Base-by-base conservation (phyloP, 2,113 vertebrate species). In the Onychostruthus taczanowskii region DNA sequence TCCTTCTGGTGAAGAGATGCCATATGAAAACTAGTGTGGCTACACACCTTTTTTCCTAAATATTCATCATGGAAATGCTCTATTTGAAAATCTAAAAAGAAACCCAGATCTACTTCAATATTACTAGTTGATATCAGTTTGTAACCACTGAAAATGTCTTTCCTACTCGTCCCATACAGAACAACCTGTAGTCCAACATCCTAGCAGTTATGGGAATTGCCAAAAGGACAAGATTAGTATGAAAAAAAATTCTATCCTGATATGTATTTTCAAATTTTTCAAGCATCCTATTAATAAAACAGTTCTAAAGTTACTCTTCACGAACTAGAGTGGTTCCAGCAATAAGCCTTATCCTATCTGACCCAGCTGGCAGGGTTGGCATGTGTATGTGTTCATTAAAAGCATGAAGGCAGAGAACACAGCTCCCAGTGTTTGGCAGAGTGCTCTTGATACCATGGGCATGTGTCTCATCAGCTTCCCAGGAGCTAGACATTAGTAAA, bases 351-450 rank as follows among this genome's bases (percentile, higher is more conserved):
- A 53, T 46, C 46, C 50, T 61, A 2, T 21, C 15, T 50, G 44
- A 87, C 24, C 61, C 19, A 50, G 13, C 12, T 70, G 37, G 12
- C 67, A 77, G 35, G 33, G 20, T 9, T 11, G 2, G 33, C 31
- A 49, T 28, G 10, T 1, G 1, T 61, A 88, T 92, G 67, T 82
- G 44, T n/a, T 90, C 22, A 28, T 67, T 31, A 46, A 59, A 83
- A 92, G 58, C 28, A 33, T 0, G 0, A 53, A 83, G n/a, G 31
- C 33, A 64, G 53, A 82, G 41, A 64, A 73, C 10, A 19, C 22
- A 47, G 59, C 33, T 89, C 27, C 55, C 61, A 75, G 0, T 0
- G 0, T 67, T 87, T 91, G 64, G 35, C 2, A 0, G 27, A 50
- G 69, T 52, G 64, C 55, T 56, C 63, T 63, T 59, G n/a, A 28